A percentile compares a stretch with the other conserved stretches of the same genome.
phyloP scores from a whole-genome alignment of 2,888 invertebrate species.

The Lagria hirta region DNA sequence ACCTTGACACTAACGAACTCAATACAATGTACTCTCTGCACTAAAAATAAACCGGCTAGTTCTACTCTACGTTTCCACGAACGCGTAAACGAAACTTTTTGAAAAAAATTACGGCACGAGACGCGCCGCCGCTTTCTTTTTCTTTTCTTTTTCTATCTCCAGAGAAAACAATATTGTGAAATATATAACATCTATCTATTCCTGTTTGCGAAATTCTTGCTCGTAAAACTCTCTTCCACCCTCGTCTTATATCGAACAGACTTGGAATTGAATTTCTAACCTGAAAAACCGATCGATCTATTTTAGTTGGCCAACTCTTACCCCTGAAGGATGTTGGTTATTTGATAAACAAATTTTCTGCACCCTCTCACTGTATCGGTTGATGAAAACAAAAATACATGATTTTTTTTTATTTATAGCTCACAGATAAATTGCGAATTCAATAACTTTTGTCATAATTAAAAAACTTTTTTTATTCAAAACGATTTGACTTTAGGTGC shows the following conservation, averaged over 20 bases:
- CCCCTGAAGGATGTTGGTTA: no score
- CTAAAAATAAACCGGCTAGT: conserved; percentile 27
- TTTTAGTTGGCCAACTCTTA: conserved; percentile 18
- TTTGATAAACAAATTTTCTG: no score
- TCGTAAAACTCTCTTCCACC: conserved; percentile 34
- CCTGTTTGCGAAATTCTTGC: conserved; percentile 39
- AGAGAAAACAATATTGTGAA: conserved; percentile 40
- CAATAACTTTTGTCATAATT: no score
- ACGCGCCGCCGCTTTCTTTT: conserved; percentile 12
- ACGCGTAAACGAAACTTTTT: conserved; percentile 31
- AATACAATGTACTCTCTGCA: conserved; percentile 29
- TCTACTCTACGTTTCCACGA: conserved; percentile 33
- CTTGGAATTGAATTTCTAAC: conserved; percentile 36
- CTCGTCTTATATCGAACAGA: conserved; percentile 37
- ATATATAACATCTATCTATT: conserved; percentile 42
- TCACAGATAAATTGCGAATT: no score
- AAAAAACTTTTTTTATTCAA: no score
- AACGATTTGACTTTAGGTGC: no score
- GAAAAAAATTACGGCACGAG: conserved; percentile 15
- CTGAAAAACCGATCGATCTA: conserved; percentile 22
- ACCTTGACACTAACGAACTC: conserved; percentile 54
- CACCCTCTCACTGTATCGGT: no score
- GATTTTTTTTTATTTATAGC: no score
- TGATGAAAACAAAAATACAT: no score
- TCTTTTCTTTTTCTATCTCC: conserved; percentile 22